Conservation (phyloP, 2,113 vertebrate species). For the Burhinus oedicnemus region DNA sequence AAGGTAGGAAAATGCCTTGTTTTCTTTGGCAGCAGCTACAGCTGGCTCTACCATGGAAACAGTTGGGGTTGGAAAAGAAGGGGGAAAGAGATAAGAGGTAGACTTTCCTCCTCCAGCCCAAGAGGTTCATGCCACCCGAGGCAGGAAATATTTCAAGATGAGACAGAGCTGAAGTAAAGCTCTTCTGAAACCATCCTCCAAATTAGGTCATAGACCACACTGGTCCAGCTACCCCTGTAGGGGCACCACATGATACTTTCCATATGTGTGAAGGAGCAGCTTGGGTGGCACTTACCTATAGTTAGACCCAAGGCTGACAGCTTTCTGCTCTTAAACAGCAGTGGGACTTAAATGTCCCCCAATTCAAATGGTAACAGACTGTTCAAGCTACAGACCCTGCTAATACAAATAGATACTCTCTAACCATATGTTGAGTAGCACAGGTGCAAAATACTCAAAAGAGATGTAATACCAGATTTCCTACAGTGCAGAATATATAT, state of each 20-base stretch:
- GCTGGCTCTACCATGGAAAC: conserved; percentile 7
- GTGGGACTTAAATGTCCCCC: background rate
- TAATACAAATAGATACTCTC: background rate
- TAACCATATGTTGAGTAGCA: background rate
- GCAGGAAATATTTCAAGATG: background rate
- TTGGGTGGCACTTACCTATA: background rate
- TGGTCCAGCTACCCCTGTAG: background rate
- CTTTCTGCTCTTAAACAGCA: background rate
- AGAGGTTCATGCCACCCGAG: background rate
- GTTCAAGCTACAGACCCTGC: background rate
- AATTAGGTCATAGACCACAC: background rate
- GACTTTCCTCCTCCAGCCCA: background rate
- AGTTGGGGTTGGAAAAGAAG: conserved; percentile 8
- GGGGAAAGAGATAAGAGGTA: background rate
- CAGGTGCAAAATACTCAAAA: background rate
- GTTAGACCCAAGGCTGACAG: background rate
- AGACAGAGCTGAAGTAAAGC: background rate
- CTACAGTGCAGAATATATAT: background rate
- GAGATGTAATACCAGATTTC: background rate
- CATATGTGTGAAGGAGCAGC: background rate
- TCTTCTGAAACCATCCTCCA: background rate
- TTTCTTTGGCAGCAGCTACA: conserved; percentile 49
- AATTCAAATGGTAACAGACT: background rate
- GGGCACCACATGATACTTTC: background rate
- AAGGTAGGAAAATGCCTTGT: conserved; percentile 64